Conservation (phyloP, 2,797 vertebrate species). For the Ptychobarbus kaznakovi region DNA sequence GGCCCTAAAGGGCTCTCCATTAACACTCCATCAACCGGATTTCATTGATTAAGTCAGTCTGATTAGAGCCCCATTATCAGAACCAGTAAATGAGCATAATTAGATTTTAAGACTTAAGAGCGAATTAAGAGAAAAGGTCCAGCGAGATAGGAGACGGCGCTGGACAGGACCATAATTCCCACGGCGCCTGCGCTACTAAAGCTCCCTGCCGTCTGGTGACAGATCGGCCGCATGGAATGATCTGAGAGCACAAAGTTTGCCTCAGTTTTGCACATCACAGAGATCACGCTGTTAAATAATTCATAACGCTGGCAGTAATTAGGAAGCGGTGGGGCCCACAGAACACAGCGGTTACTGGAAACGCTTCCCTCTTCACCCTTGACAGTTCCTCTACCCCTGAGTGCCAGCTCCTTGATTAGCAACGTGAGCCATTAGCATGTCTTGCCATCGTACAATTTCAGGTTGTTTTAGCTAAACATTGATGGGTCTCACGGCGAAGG, state of each 20-base stretch:
- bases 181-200: constrained; percentile 19
- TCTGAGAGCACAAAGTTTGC: constrained; percentile 51
- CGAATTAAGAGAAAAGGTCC: constrained; percentile 1
- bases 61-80: constrained; percentile 21
- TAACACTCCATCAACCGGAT: constrained; percentile 26
- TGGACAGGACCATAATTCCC: not conserved
- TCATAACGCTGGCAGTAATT: constrained; percentile 58
- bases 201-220: constrained; percentile 12
- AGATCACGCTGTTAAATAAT: constrained; percentile 58
- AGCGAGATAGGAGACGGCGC: not conserved
- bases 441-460: constrained; percentile 7
- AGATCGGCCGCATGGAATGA: constrained; percentile 6
- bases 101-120: not conserved
- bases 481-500: not conserved
- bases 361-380: constrained; percentile 33
- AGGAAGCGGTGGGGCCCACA: constrained; percentile 39
- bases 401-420: constrained; percentile 47
- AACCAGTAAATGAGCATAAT: constrained; percentile 28
- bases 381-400: constrained; percentile 44
- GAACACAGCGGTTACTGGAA: constrained; percentile 56
- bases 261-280: constrained; percentile 61
- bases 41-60: constrained; percentile 25
- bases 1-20: not conserved
- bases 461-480: constrained; percentile 19
- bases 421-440: constrained; percentile 22